phyloP scores from a whole-genome alignment of 2,888 invertebrate genomes.

The Bellardia pandia region DNA sequence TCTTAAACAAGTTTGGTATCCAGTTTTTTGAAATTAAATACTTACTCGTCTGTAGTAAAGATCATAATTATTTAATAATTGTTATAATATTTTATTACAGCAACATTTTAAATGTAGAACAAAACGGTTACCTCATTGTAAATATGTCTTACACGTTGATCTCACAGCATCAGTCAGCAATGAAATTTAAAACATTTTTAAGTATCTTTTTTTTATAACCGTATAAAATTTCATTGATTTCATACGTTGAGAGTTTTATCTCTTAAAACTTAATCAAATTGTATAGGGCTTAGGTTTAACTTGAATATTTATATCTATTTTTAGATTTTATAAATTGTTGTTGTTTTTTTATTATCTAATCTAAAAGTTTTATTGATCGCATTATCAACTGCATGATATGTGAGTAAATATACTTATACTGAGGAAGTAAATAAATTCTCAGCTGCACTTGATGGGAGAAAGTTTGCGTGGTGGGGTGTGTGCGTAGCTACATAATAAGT shows the following conservation, averaged over 20 bases:
- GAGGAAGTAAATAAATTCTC: slow-evolving; percentile 8
- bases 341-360: slow-evolving; percentile 55
- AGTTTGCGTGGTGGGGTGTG: not conserved
- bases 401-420: slow-evolving; percentile 22
- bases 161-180: not conserved
- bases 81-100: not conserved
- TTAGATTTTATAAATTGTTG: not conserved
- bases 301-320: slow-evolving; percentile 15
- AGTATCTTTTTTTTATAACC: slow-evolving; percentile 9
- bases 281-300: slow-evolving; percentile 3
- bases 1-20: not conserved
- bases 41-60: not conserved
- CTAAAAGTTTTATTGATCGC: slow-evolving; percentile 33
- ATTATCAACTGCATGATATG: slow-evolving; percentile 45
- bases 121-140: slow-evolving; percentile 3
- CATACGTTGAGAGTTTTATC: slow-evolving; percentile 1
- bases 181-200: not conserved
- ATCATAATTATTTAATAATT: slow-evolving; percentile 7
- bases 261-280: slow-evolving; percentile 26
- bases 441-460: slow-evolving; percentile 34
- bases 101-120: slow-evolving; percentile 25
- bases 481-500: slow-evolving; percentile 18
- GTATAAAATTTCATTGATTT: slow-evolving; percentile 31
- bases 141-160: not conserved
- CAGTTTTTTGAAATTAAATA: not conserved